Conservation (phyloP, 2,797 vertebrate species). For the Neosilurus mollespiculum region DNA sequence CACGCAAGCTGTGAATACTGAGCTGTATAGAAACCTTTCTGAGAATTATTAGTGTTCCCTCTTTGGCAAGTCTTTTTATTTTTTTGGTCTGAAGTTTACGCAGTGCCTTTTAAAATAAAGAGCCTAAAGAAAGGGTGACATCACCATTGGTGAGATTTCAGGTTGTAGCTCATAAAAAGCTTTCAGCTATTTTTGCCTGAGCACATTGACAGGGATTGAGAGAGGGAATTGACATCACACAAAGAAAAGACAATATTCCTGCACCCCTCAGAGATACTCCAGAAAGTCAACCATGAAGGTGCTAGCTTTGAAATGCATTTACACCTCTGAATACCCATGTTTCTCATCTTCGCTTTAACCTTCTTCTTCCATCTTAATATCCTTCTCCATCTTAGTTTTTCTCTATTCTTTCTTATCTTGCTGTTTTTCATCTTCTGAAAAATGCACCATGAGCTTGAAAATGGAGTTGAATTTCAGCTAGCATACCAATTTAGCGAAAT, state of each 20-base stretch:
- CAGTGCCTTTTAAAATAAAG: background rate
- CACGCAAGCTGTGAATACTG: background rate
- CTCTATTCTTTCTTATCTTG: background rate
- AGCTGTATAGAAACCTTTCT: background rate
- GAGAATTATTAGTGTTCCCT: background rate
- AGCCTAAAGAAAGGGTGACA: background rate
- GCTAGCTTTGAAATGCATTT: slow-evolving; percentile 13
- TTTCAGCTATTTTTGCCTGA: background rate
- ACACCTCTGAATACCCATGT: background rate
- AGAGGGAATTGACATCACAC: background rate
- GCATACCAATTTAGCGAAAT: background rate
- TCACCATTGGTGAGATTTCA: background rate
- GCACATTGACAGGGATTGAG: background rate
- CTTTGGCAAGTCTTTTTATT: background rate
- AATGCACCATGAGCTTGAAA: background rate
- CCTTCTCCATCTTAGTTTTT: background rate
- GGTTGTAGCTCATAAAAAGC: background rate
- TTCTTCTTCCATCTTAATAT: background rate
- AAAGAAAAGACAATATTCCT: background rate
- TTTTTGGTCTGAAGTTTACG: background rate
- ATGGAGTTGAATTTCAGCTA: background rate
- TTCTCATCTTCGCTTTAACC: background rate
- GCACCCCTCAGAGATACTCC: background rate
- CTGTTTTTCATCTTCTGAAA: background rate
- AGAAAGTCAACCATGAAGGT: background rate